Evolutionary conservation across 2,888 invertebrate genomes (phyloP).

Genomic region (Drosophila mayaguana): DNA sequence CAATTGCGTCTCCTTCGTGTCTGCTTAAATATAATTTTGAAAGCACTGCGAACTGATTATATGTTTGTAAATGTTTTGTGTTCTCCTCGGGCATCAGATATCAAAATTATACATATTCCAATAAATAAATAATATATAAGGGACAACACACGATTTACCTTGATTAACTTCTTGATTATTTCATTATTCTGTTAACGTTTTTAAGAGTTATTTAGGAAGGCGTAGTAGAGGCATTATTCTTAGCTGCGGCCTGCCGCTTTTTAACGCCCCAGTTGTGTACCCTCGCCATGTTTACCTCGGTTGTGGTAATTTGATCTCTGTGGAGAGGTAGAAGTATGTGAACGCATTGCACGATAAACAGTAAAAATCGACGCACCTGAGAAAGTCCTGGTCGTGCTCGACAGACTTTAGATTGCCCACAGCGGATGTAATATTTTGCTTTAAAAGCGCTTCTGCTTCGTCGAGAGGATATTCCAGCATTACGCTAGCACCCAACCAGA

Average conservation of each 20-base stretch:
- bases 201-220: constrained; percentile 48
- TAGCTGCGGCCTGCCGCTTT: constrained; percentile 91
- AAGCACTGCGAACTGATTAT: constrained; percentile 45
- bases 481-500: constrained; percentile 96
- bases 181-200: constrained; percentile 11
- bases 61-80: constrained; percentile 3
- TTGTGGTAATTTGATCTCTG: constrained; percentile 98
- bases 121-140: constrained; percentile 70
- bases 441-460: constrained; percentile 94
- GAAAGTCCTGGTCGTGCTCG: constrained; percentile 96
- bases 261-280: constrained; percentile 99
- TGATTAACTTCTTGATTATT: constrained; percentile 29
- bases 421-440: constrained; percentile 93
- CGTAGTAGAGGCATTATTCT: constrained; percentile 57
- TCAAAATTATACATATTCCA: constrained; percentile 27
- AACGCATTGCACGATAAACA: background rate
- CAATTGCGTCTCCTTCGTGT: constrained; percentile 27
- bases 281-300: constrained; percentile 99
- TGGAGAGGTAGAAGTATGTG: background rate
- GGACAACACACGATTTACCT: constrained; percentile 32
- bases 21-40: constrained; percentile 33
- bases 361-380: constrained; percentile 87
- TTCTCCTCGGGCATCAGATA: constrained; percentile 23
- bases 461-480: constrained; percentile 98
- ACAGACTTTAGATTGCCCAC: constrained; percentile 93